These are phyloP conservation scores for Leucophenga varia DNA, from an alignment of 1,140 invertebrate species.

Conservation along the genomic window DNA sequence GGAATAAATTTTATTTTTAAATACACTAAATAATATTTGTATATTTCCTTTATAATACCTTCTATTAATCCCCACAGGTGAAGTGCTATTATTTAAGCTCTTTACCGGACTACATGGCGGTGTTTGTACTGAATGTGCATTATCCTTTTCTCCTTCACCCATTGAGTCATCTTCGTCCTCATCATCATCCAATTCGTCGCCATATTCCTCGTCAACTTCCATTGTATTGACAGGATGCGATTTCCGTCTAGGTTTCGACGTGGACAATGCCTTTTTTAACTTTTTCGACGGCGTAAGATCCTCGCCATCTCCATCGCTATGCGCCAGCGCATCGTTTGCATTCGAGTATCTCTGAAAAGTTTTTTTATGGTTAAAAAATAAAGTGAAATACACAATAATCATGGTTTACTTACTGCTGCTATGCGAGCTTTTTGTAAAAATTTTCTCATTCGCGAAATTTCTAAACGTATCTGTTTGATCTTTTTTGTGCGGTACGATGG, in stretches of 20 bases:
- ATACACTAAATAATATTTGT: background rate
- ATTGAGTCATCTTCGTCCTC: constrained; percentile 57
- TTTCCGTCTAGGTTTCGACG: constrained; percentile 31
- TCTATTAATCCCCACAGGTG: constrained; percentile 71
- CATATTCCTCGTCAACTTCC: constrained; percentile 45
- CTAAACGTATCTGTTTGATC: constrained; percentile 59
- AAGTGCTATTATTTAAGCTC: constrained; percentile 53
- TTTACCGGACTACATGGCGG: constrained; percentile 54
- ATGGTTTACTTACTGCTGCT: constrained; percentile 30
- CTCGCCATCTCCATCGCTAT: constrained; percentile 29
- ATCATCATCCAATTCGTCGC: constrained; percentile 33
- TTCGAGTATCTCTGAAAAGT: constrained; percentile 21
- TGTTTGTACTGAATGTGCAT: constrained; percentile 40
- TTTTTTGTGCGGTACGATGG: constrained; percentile 59
- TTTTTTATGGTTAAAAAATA: background rate
- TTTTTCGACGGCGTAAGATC: constrained; percentile 23
- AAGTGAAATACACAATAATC: background rate
- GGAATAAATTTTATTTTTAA: background rate
- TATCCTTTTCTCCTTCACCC: constrained; percentile 48
- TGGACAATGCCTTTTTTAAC: no score
- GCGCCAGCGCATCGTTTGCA: constrained; percentile 19
- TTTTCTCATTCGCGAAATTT: constrained; percentile 57
- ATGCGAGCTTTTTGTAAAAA: constrained; percentile 40
- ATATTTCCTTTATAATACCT: no score
- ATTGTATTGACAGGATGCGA: constrained; percentile 44